These are phyloP conservation scores for Centropyge bicolor DNA, from an alignment of 2,797 vertebrate genomes.

Conservation along the genomic window DNA sequence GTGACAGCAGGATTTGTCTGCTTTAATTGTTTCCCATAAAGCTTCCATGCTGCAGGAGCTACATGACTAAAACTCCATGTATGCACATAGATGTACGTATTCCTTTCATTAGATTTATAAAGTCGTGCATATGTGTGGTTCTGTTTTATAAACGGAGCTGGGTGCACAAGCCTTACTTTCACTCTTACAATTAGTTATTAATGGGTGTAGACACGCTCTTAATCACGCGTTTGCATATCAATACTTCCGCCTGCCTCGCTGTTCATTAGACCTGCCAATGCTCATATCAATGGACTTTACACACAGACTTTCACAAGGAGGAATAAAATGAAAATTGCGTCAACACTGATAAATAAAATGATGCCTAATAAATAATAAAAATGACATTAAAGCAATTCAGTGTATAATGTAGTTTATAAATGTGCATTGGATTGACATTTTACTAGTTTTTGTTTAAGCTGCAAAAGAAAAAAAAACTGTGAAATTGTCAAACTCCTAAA, in stretches of 20 bases:
- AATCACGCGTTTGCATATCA: background rate
- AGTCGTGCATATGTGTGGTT: background rate
- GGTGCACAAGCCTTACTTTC: background rate
- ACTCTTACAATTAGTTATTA: background rate
- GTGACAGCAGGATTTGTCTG: background rate
- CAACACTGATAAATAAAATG: background rate
- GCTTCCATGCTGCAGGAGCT: too few species aligned
- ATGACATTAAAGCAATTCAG: background rate
- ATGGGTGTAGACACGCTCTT: background rate
- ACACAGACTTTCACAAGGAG: background rate
- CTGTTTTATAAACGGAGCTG: background rate
- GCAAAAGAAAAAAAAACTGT: too few species aligned
- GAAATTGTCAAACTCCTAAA: background rate
- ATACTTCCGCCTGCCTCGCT: background rate
- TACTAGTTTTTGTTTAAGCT: background rate
- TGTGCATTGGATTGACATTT: background rate
- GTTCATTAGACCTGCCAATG: background rate
- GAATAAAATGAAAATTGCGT: fast-evolving
- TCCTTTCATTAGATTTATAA: background rate
- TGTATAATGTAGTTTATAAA: background rate
- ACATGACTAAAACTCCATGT: background rate
- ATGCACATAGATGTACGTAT: background rate
- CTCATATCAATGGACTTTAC: background rate
- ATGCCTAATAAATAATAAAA: background rate
- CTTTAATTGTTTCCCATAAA: background rate